Evolutionary conservation across 1,140 invertebrate genomes (phyloP).

Genomic region (Vollenhovia emeryi): DNA sequence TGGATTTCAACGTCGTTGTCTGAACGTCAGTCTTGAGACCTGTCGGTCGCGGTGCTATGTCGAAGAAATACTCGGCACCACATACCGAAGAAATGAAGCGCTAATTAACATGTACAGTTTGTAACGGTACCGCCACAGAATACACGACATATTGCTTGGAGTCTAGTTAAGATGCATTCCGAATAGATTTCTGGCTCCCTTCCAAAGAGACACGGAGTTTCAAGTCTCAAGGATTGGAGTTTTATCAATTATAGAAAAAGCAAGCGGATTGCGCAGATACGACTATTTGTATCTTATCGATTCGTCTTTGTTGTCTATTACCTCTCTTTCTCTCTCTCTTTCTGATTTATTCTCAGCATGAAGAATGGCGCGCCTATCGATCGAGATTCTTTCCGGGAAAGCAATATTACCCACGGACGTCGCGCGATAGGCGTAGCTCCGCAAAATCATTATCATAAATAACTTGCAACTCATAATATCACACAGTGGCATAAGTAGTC

Average conservation of each 20-base stretch:
- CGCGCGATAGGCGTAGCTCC: not conserved
- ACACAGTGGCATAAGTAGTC: not conserved
- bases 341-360: not conserved
- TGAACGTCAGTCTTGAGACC: not conserved
- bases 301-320: not conserved
- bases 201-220: not conserved
- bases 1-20: no score
- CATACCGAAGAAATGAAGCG: conserved; percentile 10
- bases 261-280: not conserved
- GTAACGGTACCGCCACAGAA: not conserved
- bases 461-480: not conserved
- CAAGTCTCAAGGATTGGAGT: not conserved
- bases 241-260: not conserved
- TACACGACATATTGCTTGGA: not conserved
- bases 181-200: not conserved
- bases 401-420: conserved; percentile 2
- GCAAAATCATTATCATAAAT: conserved; percentile 34
- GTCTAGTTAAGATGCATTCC: not conserved
- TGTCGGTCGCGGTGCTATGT: not conserved
- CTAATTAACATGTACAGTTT: conserved; percentile 38
- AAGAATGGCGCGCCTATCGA: conserved; percentile 10
- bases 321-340: not conserved
- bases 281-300: not conserved
- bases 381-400: conserved; percentile 50
- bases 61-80: not conserved